phyloP scores from a whole-genome alignment of 2,797 vertebrate genomes.

The Coendou prehensilis region DNA sequence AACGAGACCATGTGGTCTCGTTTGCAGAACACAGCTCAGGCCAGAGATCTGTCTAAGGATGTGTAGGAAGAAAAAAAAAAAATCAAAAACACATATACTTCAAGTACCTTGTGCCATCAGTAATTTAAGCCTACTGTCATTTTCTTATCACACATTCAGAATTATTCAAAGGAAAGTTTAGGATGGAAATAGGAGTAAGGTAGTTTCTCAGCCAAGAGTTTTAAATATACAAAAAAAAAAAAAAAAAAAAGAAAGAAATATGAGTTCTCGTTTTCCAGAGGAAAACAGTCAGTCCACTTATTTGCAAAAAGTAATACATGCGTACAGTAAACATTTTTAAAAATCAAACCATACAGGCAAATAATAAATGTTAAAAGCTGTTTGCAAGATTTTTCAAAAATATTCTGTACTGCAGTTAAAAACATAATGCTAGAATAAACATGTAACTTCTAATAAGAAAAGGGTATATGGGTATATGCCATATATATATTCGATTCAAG shows the following conservation, averaged over 20 bases:
- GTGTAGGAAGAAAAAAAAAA: constrained; percentile 26
- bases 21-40: constrained; percentile 50
- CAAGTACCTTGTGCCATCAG: not conserved
- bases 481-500: not conserved
- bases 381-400: not conserved
- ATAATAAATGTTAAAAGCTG: not conserved
- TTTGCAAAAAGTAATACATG: not conserved
- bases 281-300: not conserved
- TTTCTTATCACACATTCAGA: not conserved
- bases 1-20: constrained; percentile 69
- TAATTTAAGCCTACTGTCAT: not conserved
- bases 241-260: not conserved
- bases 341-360: not conserved
- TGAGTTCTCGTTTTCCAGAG: not conserved
- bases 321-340: not conserved
- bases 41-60: constrained; percentile 33
- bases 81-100: not conserved
- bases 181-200: not conserved
- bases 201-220: not conserved
- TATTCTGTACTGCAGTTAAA: not conserved
- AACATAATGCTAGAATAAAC: not conserved
- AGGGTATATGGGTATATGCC: not conserved
- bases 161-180: constrained; percentile 37
- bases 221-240: not conserved
- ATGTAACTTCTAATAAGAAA: not conserved